A percentile compares a stretch with the other conserved stretches of the same genome.
These are phyloP conservation scores for Luperina testacea DNA, from an alignment of 2,888 invertebrate species.

Conservation along the genomic window DNA sequence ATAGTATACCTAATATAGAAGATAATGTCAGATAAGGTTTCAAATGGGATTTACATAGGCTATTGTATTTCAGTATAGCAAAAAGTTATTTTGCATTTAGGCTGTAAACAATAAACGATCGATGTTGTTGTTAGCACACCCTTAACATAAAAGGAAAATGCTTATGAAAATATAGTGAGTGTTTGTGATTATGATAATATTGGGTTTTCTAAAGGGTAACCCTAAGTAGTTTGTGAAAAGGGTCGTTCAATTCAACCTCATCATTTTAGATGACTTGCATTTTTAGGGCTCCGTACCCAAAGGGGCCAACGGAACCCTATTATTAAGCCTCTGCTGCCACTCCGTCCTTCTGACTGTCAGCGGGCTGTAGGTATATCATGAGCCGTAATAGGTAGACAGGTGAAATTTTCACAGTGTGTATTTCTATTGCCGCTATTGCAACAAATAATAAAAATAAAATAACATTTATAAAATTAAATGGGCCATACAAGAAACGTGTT, in stretches of 20 bases:
- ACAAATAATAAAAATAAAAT: background rate
- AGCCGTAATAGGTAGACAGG: background rate
- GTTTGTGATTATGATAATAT: slow-evolving; percentile 35
- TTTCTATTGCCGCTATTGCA: no score
- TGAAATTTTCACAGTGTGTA: no score
- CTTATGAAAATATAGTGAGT: slow-evolving; percentile 15
- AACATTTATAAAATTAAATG: no score
- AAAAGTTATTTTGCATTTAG: background rate
- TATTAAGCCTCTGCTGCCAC: background rate
- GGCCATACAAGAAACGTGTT: no score
- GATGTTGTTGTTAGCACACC: background rate
- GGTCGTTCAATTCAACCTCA: slow-evolving; percentile 10
- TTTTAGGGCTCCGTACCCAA: background rate
- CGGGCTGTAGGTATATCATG: background rate
- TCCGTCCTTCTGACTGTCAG: background rate
- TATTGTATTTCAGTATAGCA: background rate
- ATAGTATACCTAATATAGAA: no score
- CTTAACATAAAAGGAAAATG: slow-evolving; percentile 8
- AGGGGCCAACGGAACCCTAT: background rate
- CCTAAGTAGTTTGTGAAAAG: slow-evolving; percentile 22
- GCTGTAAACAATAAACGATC: background rate
- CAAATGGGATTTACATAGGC: background rate
- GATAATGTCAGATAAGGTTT: background rate
- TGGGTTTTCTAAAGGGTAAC: background rate
- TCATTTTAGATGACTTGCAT: background rate